Base-by-base conservation (phyloP, 2,888 invertebrate genomes). In the Cecidostiba fungosa region DNA sequence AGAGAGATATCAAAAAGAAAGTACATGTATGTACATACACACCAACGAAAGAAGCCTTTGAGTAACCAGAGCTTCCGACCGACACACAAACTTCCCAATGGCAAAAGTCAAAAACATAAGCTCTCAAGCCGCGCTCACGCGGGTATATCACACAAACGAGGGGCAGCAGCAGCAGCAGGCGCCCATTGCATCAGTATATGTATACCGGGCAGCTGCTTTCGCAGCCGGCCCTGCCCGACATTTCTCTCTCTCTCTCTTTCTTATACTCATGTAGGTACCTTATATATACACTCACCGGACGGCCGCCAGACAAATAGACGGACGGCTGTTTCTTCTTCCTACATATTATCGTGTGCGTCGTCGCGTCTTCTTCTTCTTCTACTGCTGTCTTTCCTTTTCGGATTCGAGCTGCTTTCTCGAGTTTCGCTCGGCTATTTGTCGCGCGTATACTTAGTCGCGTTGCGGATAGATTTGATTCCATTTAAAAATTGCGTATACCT, bases 41-140 rank as follows among this genome's bases (percentile, higher is more conserved):
- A 1, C n/a, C n/a, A 12, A 16, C n/a, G 0, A 0, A n/a, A 19
- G 19, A 19, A 54, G 19, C 54, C 19, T 54, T 54, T 54, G 54
- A 54, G n/a, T 54, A 54, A 54, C 54, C 23, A 59, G 54, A 59
- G 54, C 54, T 59, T 59, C 54, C 54, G 54, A n/a, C 54, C 23
- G 54, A 8, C n/a, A 59, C n/a, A 59, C 54, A n/a, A 59, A 59
- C n/a, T 59, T 59, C n/a, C 19, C 66, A 26, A 29, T 66, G 26
- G 26, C 29, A 26, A 66, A 66, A 66, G 66, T 66, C 66, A 66
- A 66, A 66, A 66, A 66, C 66, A 66, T 66, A 66, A 66, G 66
- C 66, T 66, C 66, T 29, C n/a, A 14, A 66, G 29, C 66, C 1
- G 66, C 29, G 16, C 29, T 14, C 29, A 16, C 12, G 14, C 66